These are phyloP conservation scores for Pangasius sanitwongsei DNA, from an alignment of 2,797 vertebrate species.

Conservation along the genomic window DNA sequence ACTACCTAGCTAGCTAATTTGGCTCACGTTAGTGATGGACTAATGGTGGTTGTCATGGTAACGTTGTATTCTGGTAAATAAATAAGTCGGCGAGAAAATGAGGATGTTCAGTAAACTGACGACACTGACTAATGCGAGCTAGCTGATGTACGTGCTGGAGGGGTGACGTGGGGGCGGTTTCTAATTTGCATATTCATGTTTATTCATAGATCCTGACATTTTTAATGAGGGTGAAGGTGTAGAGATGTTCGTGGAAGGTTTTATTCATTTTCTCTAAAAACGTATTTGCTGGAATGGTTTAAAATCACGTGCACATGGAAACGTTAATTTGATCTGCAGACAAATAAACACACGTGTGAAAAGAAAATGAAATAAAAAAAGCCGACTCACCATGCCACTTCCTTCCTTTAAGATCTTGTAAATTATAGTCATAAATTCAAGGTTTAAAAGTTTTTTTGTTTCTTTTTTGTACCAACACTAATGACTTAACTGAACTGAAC, in stretches of 20 bases:
- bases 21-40: neutral
- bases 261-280: neutral
- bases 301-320: neutral
- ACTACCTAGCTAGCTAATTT: neutral
- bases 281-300: neutral
- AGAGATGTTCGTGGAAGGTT: neutral
- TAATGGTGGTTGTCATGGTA: neutral
- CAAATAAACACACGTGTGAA: too few relatives aligned
- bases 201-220: neutral
- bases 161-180: neutral
- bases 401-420: neutral
- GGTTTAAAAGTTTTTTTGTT: too few relatives aligned
- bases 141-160: neutral
- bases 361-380: too few relatives aligned
- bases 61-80: neutral
- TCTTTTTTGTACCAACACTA: too few relatives aligned
- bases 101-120: too few relatives aligned
- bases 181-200: neutral
- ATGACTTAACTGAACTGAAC: too few relatives aligned
- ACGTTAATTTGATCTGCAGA: too few relatives aligned
- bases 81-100: neutral
- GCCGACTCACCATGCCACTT: too few relatives aligned
- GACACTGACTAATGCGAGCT: neutral
- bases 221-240: neutral
- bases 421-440: too few relatives aligned